phyloP scores from a whole-genome alignment of 2,113 vertebrate genomes.

The Phaethornis superciliosus region DNA sequence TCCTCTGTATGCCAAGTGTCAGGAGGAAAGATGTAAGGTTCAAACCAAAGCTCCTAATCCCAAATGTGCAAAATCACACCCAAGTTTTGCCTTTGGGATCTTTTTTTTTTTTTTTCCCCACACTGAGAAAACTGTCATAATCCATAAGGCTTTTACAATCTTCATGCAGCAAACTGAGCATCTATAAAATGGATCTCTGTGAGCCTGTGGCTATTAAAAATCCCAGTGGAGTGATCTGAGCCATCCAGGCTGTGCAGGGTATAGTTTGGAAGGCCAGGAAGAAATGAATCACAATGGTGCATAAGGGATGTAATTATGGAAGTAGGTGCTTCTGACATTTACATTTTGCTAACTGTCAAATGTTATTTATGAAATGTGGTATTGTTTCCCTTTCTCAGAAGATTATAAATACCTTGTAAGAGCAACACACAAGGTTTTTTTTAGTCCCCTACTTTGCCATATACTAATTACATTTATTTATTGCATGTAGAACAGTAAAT shows the following conservation, averaged over 20 bases:
- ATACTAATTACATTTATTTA: constrained; percentile 35
- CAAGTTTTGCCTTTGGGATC: background rate
- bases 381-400: background rate
- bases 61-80: background rate
- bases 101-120: background rate
- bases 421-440: background rate
- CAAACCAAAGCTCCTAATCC: background rate
- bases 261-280: background rate
- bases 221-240: background rate
- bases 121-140: background rate
- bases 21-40: background rate
- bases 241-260: background rate
- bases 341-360: constrained; percentile 10
- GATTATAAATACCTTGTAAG: background rate
- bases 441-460: background rate
- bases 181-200: background rate
- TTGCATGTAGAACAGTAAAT: background rate
- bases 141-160: background rate
- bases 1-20: background rate
- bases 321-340: constrained; percentile 37
- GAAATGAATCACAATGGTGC: constrained; percentile 42
- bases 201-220: background rate
- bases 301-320: constrained; percentile 27
- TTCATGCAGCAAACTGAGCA: background rate
- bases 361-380: background rate